Evolutionary conservation across 2,888 invertebrate species (phyloP).

Genomic region (Himalopsyche japonica): DNA sequence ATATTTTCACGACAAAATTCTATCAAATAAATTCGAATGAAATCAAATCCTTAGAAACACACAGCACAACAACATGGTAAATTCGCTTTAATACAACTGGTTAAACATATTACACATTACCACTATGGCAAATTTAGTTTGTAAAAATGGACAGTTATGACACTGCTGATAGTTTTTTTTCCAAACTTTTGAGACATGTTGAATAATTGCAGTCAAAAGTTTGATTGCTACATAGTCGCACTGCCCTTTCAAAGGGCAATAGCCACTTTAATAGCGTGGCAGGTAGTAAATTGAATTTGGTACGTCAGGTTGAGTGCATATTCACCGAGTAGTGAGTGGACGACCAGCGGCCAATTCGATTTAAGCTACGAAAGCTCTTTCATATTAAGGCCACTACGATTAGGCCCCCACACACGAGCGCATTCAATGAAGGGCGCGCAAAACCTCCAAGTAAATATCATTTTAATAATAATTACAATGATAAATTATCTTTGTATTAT

Average conservation of each 20-base stretch:
- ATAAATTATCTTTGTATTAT: too few relatives aligned
- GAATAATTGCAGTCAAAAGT: not conserved
- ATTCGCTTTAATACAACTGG: too few relatives aligned
- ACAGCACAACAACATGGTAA: too few relatives aligned
- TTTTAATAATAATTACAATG: too few relatives aligned
- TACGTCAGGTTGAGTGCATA: conserved; percentile 40
- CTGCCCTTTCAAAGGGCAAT: not conserved
- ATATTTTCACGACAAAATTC: too few relatives aligned
- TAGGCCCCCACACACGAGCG: not conserved
- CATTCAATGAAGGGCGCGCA: not conserved
- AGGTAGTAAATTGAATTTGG: conserved; percentile 40
- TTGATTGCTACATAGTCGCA: not conserved
- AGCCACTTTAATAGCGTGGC: conserved; percentile 34
- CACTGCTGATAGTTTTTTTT: not conserved
- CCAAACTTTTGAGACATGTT: not conserved
- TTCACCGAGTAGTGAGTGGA: conserved; percentile 35
- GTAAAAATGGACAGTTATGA: not conserved
- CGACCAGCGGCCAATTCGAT: conserved; percentile 37
- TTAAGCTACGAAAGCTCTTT: conserved; percentile 33
- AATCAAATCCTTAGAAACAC: too few relatives aligned
- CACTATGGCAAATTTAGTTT: too few relatives aligned
- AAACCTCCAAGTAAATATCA: not conserved
- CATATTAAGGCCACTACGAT: conserved; percentile 23
- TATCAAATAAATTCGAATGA: too few relatives aligned
- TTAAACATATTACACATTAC: too few relatives aligned